A percentile compares a stretch with the other conserved stretches of the same genome.
Conservation (phyloP, 2,888 invertebrate genomes). For the Pycnomerus fuliginosus region DNA sequence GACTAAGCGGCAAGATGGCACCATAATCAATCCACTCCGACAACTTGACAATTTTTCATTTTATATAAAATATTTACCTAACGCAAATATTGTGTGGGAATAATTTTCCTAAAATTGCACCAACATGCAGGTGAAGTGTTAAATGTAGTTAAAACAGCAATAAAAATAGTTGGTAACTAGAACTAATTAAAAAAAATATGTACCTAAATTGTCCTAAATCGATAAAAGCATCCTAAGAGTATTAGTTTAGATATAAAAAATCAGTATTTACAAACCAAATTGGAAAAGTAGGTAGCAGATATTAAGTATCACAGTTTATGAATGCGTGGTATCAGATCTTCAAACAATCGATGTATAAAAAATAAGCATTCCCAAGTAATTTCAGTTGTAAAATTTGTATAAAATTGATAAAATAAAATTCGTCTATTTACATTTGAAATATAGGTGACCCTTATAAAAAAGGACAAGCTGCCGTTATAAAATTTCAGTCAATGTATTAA, state of each 20-base stretch:
- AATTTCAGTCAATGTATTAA: slow-evolving; percentile 15
- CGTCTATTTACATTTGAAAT: slow-evolving; percentile 21
- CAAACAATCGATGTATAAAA: slow-evolving; percentile 9
- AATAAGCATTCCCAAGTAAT: slow-evolving; percentile 15
- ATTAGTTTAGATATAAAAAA: slow-evolving; percentile 22
- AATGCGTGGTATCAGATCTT: slow-evolving; percentile 32
- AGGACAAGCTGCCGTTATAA: slow-evolving; percentile 23
- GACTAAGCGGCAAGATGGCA: too few relatives aligned
- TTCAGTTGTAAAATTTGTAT: slow-evolving; percentile 20
- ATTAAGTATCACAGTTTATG: slow-evolving; percentile 44
- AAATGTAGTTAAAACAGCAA: too few relatives aligned
- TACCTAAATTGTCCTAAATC: slow-evolving; percentile 13
- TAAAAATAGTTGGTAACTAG: too few relatives aligned
- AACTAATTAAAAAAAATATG: not conserved
- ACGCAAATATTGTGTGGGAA: too few relatives aligned
- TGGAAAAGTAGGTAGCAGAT: slow-evolving; percentile 33
- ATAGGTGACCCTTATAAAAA: slow-evolving; percentile 19
- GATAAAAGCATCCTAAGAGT: slow-evolving; percentile 19
- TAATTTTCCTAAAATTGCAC: too few relatives aligned
- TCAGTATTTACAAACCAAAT: slow-evolving; percentile 21
- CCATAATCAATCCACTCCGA: too few relatives aligned
- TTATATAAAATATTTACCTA: too few relatives aligned
- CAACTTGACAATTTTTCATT: too few relatives aligned
- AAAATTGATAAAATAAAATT: slow-evolving; percentile 25
- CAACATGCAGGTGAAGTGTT: too few relatives aligned